A percentile compares a stretch with the other conserved stretches of the same genome.
phyloP scores from a whole-genome alignment of 2,888 invertebrate genomes.

The Anagyrus pseudococci region DNA sequence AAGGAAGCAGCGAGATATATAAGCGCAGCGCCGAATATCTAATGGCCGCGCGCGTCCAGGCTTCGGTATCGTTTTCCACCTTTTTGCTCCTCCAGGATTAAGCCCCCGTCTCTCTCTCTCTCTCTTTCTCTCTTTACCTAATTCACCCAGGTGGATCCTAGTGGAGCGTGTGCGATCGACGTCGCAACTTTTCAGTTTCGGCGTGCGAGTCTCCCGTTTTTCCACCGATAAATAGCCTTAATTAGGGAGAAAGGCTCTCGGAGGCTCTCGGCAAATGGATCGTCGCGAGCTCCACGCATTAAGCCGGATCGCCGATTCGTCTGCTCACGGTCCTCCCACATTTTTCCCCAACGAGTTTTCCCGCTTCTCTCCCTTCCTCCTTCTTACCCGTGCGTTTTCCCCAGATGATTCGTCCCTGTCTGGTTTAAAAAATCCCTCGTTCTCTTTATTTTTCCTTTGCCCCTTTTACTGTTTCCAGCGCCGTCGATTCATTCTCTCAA shows the following conservation, averaged over 20 bases:
- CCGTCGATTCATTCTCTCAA: neutral
- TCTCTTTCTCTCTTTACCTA: no score
- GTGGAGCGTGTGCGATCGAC: conserved; percentile 7
- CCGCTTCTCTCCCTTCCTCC: neutral
- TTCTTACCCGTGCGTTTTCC: conserved; percentile 4
- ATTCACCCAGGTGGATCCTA: neutral
- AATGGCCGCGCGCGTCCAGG: no score
- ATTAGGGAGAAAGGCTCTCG: conserved; percentile 18
- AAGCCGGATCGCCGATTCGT: conserved; percentile 18
- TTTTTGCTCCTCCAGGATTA: no score
- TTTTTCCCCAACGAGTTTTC: no score
- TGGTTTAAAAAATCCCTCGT: no score
- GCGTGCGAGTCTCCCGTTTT: conserved; percentile 2
- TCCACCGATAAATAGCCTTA: conserved; percentile 35
- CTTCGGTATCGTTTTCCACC: no score
- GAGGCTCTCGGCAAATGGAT: conserved; percentile 33
- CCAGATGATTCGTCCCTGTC: no score
- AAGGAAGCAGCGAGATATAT: no score
- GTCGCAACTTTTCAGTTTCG: conserved; percentile 32
- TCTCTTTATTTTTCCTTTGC: no score
- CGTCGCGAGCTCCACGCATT: conserved; percentile 5
- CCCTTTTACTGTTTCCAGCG: no score
- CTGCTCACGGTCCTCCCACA: neutral
- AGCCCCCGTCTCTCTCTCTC: no score
- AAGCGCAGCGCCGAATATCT: no score